Percentiles rank a stretch among this genome's conserved stretches.
phyloP scores from a whole-genome alignment of 35 echinoderm and acorn worm species.

The Apostichopus californicus region DNA sequence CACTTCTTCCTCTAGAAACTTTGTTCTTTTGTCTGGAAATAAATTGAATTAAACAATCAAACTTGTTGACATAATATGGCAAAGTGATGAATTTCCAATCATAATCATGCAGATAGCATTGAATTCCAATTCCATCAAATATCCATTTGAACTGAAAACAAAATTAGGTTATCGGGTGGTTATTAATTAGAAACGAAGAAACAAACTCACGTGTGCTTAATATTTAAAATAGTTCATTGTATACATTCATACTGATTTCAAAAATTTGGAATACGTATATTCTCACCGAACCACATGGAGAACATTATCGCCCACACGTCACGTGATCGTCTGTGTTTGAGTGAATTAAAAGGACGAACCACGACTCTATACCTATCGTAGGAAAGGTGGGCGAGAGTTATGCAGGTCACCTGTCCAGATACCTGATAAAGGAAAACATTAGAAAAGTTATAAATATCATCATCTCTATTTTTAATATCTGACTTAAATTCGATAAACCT shows the following conservation, averaged over 20 bases:
- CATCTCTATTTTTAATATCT: no score
- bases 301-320: conserved; percentile 8
- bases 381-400: conserved; percentile 21
- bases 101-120: not conserved
- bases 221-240: no score
- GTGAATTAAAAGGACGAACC: conserved; percentile 26
- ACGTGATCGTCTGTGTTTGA: conserved; percentile 22
- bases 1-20: no score
- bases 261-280: not conserved
- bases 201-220: no score
- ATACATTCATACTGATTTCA: not conserved
- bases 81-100: no score
- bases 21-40: no score
- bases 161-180: not conserved
- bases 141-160: not conserved
- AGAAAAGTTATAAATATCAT: no score
- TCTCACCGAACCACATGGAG: not conserved
- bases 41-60: no score
- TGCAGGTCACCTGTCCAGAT: conserved; percentile 40
- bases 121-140: not conserved
- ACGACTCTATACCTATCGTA: conserved; percentile 40
- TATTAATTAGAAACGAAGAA: no score
- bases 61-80: no score
- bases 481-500: no score
- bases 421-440: conserved; percentile 1